phyloP scores from a whole-genome alignment of 2,113 vertebrate species.

The Pao palembangensis region DNA sequence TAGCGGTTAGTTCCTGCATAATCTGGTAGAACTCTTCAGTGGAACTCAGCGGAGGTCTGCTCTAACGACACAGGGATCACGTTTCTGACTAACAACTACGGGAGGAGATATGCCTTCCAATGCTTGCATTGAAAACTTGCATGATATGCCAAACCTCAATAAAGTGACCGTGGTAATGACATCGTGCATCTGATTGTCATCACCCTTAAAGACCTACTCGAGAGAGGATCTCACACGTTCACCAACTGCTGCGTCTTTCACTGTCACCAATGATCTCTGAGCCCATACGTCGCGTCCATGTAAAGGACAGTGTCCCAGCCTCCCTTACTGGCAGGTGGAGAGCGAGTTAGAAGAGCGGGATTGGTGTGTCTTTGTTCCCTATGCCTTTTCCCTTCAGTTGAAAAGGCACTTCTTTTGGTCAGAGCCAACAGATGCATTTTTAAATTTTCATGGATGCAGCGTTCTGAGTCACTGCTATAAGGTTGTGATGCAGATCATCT shows the following conservation, averaged over 20 bases:
- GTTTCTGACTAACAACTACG: constrained; percentile 45
- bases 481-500: constrained; percentile 99
- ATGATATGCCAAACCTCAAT: constrained; percentile 84
- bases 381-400: constrained; percentile 82
- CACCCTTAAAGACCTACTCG: constrained; percentile 71
- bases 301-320: constrained; percentile 37
- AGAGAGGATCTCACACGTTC: constrained; percentile 43
- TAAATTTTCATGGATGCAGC: constrained; percentile 28
- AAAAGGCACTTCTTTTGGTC: constrained; percentile 93
- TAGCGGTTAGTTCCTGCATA: constrained; percentile 71
- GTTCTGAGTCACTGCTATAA: constrained; percentile 84
- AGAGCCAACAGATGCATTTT: constrained; percentile 76
- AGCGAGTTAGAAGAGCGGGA: constrained; percentile 39
- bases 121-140: constrained; percentile 78
- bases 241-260: constrained; percentile 56
- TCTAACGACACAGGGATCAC: constrained; percentile 42
- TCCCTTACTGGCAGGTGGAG: constrained; percentile 55
- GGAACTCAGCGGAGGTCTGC: constrained; percentile 50
- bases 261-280: constrained; percentile 41
- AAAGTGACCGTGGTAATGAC: constrained; percentile 90
- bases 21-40: constrained; percentile 58
- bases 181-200: constrained; percentile 83
- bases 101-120: constrained; percentile 68
- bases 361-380: constrained; percentile 68
- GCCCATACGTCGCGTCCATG: constrained; percentile 40